Evolutionary conservation across 2,797 vertebrate genomes (phyloP).

Genomic region (Vespertilio murinus): DNA sequence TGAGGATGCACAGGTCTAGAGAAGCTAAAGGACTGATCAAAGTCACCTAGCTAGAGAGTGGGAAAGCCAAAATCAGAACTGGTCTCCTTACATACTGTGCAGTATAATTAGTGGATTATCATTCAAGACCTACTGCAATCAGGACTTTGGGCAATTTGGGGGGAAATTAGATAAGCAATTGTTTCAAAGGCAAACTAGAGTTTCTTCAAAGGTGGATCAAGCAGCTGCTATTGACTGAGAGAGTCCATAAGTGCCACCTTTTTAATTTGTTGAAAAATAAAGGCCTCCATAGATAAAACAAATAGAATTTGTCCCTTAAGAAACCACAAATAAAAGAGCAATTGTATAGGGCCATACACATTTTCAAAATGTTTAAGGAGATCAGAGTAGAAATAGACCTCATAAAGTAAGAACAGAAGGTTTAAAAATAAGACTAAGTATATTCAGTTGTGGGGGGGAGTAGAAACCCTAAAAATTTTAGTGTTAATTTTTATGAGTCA

Average conservation of each 20-base stretch:
- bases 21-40: neutral
- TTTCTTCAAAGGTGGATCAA: neutral
- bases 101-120: neutral
- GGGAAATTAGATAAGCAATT: neutral
- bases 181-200: neutral
- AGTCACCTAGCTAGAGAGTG: neutral
- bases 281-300: neutral
- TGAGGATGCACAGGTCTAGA: neutral
- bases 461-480: neutral
- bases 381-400: neutral
- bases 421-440: slow-evolving; percentile 19
- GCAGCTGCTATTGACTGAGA: neutral
- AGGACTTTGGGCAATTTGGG: neutral
- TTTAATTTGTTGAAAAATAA: neutral
- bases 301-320: neutral
- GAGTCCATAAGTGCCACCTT: neutral
- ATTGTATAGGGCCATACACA: neutral
- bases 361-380: neutral
- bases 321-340: neutral
- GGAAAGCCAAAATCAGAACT: slow-evolving; percentile 9
- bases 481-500: neutral
- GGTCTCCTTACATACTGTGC: neutral
- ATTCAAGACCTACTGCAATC: neutral
- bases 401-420: neutral
- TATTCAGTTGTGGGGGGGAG: neutral